phyloP scores from a whole-genome alignment of 2,888 invertebrate genomes.

The Ryuthela nishihirai region DNA sequence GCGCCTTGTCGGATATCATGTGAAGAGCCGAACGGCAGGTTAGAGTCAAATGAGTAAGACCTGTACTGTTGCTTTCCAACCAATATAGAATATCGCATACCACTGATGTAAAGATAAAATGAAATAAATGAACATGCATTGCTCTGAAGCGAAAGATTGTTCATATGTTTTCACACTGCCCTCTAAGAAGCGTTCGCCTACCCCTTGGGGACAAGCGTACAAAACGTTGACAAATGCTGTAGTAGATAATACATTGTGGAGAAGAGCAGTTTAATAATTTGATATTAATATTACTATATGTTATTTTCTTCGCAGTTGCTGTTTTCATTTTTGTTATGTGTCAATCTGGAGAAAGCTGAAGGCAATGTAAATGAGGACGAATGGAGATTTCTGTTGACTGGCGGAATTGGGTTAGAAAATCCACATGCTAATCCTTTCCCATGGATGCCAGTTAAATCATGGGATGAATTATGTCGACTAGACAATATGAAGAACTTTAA shows the following conservation, averaged over 20 bases:
- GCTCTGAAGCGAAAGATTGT: too few relatives aligned
- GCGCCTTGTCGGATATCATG: too few relatives aligned
- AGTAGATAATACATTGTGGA: background rate
- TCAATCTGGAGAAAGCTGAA: constrained; percentile 52
- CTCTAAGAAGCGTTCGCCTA: too few relatives aligned
- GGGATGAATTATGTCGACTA: constrained; percentile 57
- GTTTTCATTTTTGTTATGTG: constrained; percentile 53
- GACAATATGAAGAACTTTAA: constrained; percentile 49
- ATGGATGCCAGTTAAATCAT: constrained; percentile 72
- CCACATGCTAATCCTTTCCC: constrained; percentile 70
- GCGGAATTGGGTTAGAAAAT: constrained; percentile 76
- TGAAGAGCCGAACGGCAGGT: too few relatives aligned
- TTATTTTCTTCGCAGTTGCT: constrained; percentile 48
- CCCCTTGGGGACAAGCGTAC: too few relatives aligned
- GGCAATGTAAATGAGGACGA: constrained; percentile 57
- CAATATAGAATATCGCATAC: too few relatives aligned
- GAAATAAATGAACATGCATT: too few relatives aligned
- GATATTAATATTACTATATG: background rate
- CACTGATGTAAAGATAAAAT: too few relatives aligned
- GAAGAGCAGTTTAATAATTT: background rate
- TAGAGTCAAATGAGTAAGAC: too few relatives aligned
- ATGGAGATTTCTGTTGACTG: constrained; percentile 84
- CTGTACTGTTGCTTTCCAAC: too few relatives aligned
- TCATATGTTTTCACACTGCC: too few relatives aligned
- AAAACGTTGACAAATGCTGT: too few relatives aligned